A percentile compares a stretch with the other conserved stretches of the same genome.
These are phyloP conservation scores for Neoarius graeffei DNA, from an alignment of 2,113 vertebrate species.

Conservation along the genomic window DNA sequence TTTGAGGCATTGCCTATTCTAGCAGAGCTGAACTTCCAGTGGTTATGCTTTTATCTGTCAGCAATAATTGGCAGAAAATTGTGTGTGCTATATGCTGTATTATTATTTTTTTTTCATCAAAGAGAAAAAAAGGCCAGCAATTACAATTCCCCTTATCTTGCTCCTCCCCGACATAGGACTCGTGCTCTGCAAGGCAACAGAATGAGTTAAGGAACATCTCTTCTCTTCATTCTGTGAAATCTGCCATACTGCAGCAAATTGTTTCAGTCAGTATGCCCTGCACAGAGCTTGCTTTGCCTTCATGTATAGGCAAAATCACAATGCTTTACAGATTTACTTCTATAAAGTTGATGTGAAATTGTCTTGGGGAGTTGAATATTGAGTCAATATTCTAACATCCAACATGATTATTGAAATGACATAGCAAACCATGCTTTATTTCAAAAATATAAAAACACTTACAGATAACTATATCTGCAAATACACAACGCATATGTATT, in stretches of 20 bases:
- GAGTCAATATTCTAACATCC: neutral
- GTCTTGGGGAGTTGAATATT: neutral
- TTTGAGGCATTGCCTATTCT: slow-evolving; percentile 10
- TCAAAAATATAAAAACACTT: slow-evolving; percentile 21
- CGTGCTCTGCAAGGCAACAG: slow-evolving; percentile 23
- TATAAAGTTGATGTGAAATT: neutral
- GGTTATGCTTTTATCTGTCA: slow-evolving; percentile 52
- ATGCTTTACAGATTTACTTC: neutral
- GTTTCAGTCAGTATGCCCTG: slow-evolving; percentile 28
- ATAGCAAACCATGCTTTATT: slow-evolving; percentile 10
- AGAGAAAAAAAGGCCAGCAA: slow-evolving; percentile 52
- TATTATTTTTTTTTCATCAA: slow-evolving; percentile 51
- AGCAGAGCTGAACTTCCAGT: slow-evolving; percentile 30
- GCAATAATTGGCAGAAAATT: slow-evolving; percentile 56
- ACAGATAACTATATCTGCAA: slow-evolving; percentile 32
- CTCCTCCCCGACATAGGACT: slow-evolving; percentile 36
- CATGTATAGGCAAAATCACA: neutral
- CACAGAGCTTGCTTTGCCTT: slow-evolving; percentile 3
- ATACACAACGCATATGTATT: neutral
- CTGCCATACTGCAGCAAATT: slow-evolving; percentile 44
- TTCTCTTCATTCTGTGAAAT: slow-evolving; percentile 42
- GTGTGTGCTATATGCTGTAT: slow-evolving; percentile 39
- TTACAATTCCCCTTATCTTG: slow-evolving; percentile 49
- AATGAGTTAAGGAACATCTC: slow-evolving; percentile 29
- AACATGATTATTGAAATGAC: neutral